phyloP scores from a whole-genome alignment of 2,888 invertebrate genomes.

The Brenthis hecate region DNA sequence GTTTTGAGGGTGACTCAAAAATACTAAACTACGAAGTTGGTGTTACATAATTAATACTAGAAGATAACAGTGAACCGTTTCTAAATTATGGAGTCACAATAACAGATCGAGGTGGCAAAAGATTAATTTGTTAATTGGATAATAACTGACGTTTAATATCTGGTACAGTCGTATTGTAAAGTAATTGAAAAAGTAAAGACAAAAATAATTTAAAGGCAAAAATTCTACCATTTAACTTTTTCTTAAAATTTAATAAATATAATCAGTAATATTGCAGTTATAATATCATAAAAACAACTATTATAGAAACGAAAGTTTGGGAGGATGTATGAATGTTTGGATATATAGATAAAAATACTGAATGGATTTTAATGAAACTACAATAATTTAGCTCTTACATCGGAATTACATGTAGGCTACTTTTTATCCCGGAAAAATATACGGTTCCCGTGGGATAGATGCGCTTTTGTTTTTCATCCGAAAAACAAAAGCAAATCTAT shows the following conservation, averaged over 20 bases:
- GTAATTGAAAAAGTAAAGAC: too few species aligned
- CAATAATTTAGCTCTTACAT: too few species aligned
- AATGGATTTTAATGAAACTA: too few species aligned
- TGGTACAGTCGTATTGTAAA: constrained; percentile 43
- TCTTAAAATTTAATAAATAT: not conserved
- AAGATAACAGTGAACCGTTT: constrained; percentile 50
- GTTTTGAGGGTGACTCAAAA: constrained; percentile 22
- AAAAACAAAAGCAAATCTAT: too few species aligned
- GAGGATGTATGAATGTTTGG: too few species aligned
- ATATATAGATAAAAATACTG: too few species aligned
- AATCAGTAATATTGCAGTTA: not conserved
- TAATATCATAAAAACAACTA: too few species aligned
- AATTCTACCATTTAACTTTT: not conserved
- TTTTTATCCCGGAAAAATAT: too few species aligned
- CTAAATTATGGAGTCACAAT: constrained; percentile 51
- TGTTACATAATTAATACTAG: constrained; percentile 42
- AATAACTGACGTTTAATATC: constrained; percentile 48
- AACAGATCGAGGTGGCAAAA: constrained; percentile 60
- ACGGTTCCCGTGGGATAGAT: too few species aligned
- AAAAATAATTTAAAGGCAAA: not conserved
- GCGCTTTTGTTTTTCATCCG: too few species aligned
- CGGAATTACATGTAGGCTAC: too few species aligned
- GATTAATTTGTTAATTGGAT: constrained; percentile 66
- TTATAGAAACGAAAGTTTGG: too few species aligned
- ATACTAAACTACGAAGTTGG: constrained; percentile 34